Evolutionary conservation across 2,888 invertebrate genomes (phyloP).

Genomic region (Ectemnius lituratus): DNA sequence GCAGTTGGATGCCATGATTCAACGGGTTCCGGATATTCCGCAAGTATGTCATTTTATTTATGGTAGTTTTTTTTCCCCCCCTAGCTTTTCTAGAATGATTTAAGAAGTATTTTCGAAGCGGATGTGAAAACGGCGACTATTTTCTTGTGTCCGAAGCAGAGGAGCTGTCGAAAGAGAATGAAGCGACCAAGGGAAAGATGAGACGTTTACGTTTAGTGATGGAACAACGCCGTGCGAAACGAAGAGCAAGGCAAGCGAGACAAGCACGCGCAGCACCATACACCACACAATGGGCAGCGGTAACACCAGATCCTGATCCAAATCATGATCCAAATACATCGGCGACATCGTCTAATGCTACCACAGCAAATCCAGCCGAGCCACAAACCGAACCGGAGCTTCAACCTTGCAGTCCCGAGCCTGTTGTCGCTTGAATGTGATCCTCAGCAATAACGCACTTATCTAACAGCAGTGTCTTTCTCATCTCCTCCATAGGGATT

Average conservation of each 20-base stretch:
- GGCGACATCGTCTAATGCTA: slow-evolving; percentile 64
- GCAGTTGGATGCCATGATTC: slow-evolving; percentile 56
- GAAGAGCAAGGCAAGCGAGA: slow-evolving; percentile 81
- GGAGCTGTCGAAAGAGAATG: slow-evolving; percentile 84
- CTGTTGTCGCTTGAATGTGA: slow-evolving; percentile 73
- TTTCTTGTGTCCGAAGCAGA: slow-evolving; percentile 57
- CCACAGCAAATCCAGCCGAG: slow-evolving; percentile 65
- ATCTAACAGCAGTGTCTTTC: too few species aligned
- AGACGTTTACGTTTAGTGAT: slow-evolving; percentile 92
- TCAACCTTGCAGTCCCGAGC: slow-evolving; percentile 75
- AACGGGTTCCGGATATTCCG: slow-evolving; percentile 63
- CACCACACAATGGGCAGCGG: slow-evolving; percentile 78
- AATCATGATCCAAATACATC: slow-evolving; percentile 73
- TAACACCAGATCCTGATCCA: slow-evolving; percentile 76
- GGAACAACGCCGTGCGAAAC: slow-evolving; percentile 89
- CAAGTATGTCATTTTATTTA: slow-evolving; percentile 53
- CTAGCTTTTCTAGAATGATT: neutral
- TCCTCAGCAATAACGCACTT: too few species aligned
- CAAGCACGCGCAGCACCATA: slow-evolving; percentile 88
- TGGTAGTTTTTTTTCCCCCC: too few species aligned
- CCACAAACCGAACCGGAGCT: slow-evolving; percentile 74
- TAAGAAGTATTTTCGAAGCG: too few species aligned
- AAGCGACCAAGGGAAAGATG: slow-evolving; percentile 90
- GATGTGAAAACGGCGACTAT: neutral
- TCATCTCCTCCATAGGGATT: too few species aligned